A percentile compares a stretch with the other conserved stretches of the same genome.
These are phyloP conservation scores for Daktulosphaira vitifoliae DNA, from an alignment of 1,140 invertebrate species.

Conservation along the genomic window DNA sequence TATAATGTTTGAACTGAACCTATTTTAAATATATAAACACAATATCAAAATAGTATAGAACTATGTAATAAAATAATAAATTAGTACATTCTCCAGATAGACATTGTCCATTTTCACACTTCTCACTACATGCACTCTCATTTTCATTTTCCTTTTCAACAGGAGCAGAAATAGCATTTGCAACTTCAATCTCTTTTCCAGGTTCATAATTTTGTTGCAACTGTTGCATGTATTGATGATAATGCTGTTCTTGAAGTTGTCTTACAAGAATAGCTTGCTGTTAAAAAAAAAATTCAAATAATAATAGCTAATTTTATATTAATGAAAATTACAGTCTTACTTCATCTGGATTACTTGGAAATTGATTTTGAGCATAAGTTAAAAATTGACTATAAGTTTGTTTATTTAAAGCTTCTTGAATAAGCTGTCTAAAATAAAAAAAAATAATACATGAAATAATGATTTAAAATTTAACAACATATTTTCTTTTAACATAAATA, in stretches of 20 bases:
- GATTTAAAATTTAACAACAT: too few relatives aligned
- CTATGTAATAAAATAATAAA: neutral
- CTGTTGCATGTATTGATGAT: slow-evolving; percentile 94
- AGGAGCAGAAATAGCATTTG: slow-evolving; percentile 8
- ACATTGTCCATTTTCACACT: slow-evolving; percentile 14
- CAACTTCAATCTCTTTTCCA: slow-evolving; percentile 20
- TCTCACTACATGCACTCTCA: slow-evolving; percentile 6
- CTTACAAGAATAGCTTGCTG: slow-evolving; percentile 84
- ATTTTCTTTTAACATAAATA: too few relatives aligned
- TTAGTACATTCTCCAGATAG: slow-evolving; percentile 16
- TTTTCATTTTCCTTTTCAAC: slow-evolving; percentile 14
- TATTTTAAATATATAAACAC: neutral
- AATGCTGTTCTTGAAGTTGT: slow-evolving; percentile 94
- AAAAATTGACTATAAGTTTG: slow-evolving; percentile 93
- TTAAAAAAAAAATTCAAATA: neutral
- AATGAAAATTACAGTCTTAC: slow-evolving; percentile 42
- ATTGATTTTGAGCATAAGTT: slow-evolving; percentile 91
- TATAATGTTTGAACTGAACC: slow-evolving; percentile 29
- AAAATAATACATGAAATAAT: neutral
- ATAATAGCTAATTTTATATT: neutral
- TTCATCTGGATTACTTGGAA: slow-evolving; percentile 81
- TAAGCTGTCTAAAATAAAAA: slow-evolving; percentile 56
- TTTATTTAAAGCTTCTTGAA: slow-evolving; percentile 92
- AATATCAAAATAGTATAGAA: neutral
- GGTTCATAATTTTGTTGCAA: slow-evolving; percentile 51